Conservation (phyloP, 2,797 vertebrate genomes). For the Rousettus madagascariensis region DNA sequence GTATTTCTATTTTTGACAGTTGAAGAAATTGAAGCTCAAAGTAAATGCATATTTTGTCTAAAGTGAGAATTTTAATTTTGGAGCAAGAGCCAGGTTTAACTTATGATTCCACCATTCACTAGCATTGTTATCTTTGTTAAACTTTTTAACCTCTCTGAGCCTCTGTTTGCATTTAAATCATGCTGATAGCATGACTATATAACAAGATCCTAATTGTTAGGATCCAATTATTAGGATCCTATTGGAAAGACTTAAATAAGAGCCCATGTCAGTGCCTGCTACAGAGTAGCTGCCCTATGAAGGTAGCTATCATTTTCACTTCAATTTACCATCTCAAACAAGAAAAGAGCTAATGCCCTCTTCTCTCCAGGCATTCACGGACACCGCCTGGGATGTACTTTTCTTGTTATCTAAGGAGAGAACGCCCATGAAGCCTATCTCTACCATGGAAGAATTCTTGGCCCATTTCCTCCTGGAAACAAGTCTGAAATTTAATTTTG, state of each 20-base stretch:
- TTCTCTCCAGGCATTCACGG: background rate
- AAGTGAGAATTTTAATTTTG: background rate
- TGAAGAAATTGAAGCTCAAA: background rate
- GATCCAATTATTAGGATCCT: background rate
- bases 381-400: background rate
- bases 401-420: background rate
- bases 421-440: background rate
- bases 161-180: conserved; percentile 11
- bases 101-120: background rate
- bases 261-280: background rate
- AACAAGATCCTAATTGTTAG: background rate
- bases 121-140: background rate
- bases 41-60: background rate
- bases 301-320: background rate
- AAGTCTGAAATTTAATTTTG: conserved; percentile 40
- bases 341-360: background rate
- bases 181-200: background rate
- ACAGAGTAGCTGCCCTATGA: background rate
- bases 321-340: background rate
- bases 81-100: background rate
- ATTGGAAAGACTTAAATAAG: background rate
- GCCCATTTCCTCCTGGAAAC: background rate
- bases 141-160: background rate
- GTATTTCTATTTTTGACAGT: background rate
- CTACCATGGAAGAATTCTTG: background rate